Base-by-base conservation (phyloP, 2,888 invertebrate genomes). In the Brenthis ino region DNA sequence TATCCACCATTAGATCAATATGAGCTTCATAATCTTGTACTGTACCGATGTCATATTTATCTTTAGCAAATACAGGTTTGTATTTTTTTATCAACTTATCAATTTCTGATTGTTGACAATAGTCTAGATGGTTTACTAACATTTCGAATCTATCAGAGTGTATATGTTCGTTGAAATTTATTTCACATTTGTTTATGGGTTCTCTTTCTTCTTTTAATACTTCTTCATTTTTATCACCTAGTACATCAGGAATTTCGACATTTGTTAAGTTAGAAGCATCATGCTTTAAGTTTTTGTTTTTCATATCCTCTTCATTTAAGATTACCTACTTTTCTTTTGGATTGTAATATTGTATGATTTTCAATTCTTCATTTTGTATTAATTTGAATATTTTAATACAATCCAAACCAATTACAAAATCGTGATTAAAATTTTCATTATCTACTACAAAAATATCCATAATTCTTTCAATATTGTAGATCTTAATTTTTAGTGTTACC, bases 401-500 rank as follows among this genome's bases (percentile, higher is more conserved):
- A 24, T 24, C 24, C 24, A 24, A 24, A 24, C 24, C 3, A 24
- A 24, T 24, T 24, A 24, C 2, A 60, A 73, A 73, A 56, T 75
- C 72, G 47, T 73, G 68, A 12, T 73, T 48, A 55, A 75, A 69
- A 16, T 71, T 53, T 71, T 75, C 60, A 57, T 57, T 65, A 61
- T 72, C 69, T 33, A 71, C 61, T 2, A 73, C 65, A 54, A 72
- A 71, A 16, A 74, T 60, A 66, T 50, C 50, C 50, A 61, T 58
- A 37, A 58, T 20, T 67, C 58, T 28, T 68, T 74, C 73, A 2
- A 70, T 71, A 12, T 73, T 48, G 5, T 60, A 57, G 3, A 71
- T 71, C 65, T 71, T 72, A 51, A 70, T 67, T 65, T 72, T 70
- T 37, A 73, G 48, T 57, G 20, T 68, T 58, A 71, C 54, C 51